Conservation (phyloP, 2,888 invertebrate species). For the Athalia cordata region DNA sequence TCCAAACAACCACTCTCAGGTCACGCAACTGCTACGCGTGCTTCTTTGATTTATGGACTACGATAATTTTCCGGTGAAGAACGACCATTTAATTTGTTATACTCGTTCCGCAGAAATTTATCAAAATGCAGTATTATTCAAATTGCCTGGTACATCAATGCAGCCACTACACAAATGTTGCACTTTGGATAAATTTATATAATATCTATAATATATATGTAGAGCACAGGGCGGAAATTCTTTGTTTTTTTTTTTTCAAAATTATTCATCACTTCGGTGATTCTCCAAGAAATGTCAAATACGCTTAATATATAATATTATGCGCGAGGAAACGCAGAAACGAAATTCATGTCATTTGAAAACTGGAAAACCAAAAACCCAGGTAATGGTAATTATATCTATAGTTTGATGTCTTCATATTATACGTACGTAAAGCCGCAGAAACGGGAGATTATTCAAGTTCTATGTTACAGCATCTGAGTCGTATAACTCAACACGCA, state of each 20-base stretch:
- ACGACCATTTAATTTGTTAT: conserved; percentile 40
- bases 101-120: conserved; percentile 1
- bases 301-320: too few relatives aligned
- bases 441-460: background rate
- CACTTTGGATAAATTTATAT: too few relatives aligned
- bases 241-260: background rate
- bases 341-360: too few relatives aligned
- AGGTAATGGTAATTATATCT: too few relatives aligned
- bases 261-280: too few relatives aligned
- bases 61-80: conserved; percentile 47
- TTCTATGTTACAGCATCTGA: background rate
- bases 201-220: background rate
- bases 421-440: background rate
- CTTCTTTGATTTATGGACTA: conserved; percentile 70
- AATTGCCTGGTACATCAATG: background rate
- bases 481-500: background rate
- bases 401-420: too few relatives aligned
- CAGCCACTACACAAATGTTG: too few relatives aligned
- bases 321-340: too few relatives aligned
- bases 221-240: too few relatives aligned
- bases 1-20: conserved; percentile 71
- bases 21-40: conserved; percentile 65
- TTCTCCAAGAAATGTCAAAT: too few relatives aligned
- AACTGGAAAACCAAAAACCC: too few relatives aligned
- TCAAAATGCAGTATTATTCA: too few relatives aligned